Evolutionary conservation across 2,113 vertebrate species (phyloP).

Genomic region (Siphamia tubifer): DNA sequence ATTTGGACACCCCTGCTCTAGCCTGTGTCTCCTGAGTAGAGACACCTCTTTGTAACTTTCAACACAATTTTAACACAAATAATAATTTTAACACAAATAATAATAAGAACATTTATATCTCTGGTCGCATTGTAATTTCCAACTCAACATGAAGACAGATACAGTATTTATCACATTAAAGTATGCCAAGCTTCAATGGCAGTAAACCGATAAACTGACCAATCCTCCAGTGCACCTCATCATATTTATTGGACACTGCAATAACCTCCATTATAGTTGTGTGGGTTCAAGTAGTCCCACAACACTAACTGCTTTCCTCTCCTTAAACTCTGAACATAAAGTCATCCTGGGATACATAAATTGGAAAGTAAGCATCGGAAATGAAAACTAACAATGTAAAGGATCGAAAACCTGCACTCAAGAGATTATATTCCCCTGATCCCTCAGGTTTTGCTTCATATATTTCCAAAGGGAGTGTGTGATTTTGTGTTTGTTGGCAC

Average conservation of each 20-base stretch:
- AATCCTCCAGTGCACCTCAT: neutral
- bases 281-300: neutral
- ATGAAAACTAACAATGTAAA: neutral
- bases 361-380: neutral
- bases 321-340: slow-evolving; percentile 28
- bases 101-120: no score
- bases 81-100: no score
- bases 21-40: neutral
- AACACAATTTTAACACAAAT: no score
- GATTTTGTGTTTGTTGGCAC: slow-evolving; percentile 27
- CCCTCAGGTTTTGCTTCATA: slow-evolving; percentile 3
- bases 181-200: neutral
- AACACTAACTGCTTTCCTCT: slow-evolving; percentile 2
- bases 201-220: neutral
- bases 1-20: no score
- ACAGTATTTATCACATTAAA: neutral
- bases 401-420: neutral
- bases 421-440: slow-evolving; percentile 4
- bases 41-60: no score
- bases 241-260: slow-evolving; percentile 32
- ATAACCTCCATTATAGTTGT: slow-evolving; percentile 5
- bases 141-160: neutral
- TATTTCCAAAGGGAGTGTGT: slow-evolving; percentile 2
- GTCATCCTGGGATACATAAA: slow-evolving; percentile 37
- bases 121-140: no score